These are phyloP conservation scores for Lithophane ornitopus DNA, from an alignment of 2,888 invertebrate species.

Conservation along the genomic window DNA sequence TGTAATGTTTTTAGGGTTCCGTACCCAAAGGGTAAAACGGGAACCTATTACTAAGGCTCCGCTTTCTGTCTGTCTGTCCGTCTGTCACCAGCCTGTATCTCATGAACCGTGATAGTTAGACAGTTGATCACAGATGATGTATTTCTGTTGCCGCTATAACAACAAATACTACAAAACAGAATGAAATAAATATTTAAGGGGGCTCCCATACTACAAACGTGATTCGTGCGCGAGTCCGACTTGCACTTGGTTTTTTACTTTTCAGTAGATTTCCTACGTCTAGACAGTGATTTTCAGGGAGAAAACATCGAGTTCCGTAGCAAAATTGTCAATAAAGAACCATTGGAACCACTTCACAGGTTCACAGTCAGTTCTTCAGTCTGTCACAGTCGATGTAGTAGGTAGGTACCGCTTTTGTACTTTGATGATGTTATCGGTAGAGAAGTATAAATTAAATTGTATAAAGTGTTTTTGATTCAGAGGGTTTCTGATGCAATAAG, in stretches of 20 bases:
- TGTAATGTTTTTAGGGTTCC: not conserved
- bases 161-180: too few relatives aligned
- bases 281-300: slow-evolving; percentile 6
- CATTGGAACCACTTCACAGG: not conserved
- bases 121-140: too few relatives aligned
- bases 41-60: too few relatives aligned
- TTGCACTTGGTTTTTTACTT: too few relatives aligned
- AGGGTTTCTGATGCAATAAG: not conserved
- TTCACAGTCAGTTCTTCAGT: not conserved
- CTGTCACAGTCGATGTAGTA: not conserved
- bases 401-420: not conserved
- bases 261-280: not conserved
- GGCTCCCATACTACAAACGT: too few relatives aligned
- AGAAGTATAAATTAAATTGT: not conserved
- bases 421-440: not conserved
- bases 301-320: not conserved
- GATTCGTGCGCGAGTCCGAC: too few relatives aligned
- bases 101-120: too few relatives aligned
- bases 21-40: too few relatives aligned
- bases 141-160: too few relatives aligned
- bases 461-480: not conserved
- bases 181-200: too few relatives aligned
- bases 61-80: too few relatives aligned
- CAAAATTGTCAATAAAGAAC: not conserved
- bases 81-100: too few relatives aligned